phyloP scores from a whole-genome alignment of 2,797 vertebrate genomes.

The Syngnathus acus region DNA sequence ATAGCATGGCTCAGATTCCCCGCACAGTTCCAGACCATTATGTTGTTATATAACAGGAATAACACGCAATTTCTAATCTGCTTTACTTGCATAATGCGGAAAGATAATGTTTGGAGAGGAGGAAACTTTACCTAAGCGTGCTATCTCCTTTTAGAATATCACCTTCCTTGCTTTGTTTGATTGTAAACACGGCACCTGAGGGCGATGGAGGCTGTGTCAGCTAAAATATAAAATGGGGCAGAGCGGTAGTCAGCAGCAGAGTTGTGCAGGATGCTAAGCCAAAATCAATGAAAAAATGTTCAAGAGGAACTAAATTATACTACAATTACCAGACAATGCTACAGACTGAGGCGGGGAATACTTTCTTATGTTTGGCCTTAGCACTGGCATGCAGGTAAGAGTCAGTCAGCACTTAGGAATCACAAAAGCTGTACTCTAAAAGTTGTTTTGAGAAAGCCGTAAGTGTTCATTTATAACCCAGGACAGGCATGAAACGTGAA shows the following conservation, averaged over 20 bases:
- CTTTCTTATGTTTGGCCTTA: constrained; percentile 4
- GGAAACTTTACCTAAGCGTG: constrained; percentile 21
- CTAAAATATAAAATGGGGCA: constrained; percentile 24
- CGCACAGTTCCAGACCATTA: constrained; percentile 21
- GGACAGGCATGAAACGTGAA: not conserved
- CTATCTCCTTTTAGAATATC: constrained; percentile 26
- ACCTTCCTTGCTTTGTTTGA: constrained; percentile 15
- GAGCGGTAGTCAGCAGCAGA: constrained; percentile 1
- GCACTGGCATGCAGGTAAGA: not conserved
- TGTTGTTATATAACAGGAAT: constrained; percentile 35
- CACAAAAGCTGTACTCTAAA: not conserved
- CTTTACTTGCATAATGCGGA: constrained; percentile 19
- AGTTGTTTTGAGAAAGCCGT: not conserved
- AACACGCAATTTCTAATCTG: constrained; percentile 31
- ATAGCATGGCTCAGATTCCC: constrained; percentile 21
- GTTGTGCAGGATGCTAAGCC: not conserved
- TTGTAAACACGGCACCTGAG: constrained; percentile 34
- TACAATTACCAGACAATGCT: constrained; percentile 6
- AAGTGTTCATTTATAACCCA: not conserved
- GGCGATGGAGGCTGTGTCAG: constrained; percentile 29
- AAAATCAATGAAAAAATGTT: constrained; percentile 4
- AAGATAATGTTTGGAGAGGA: constrained; percentile 18
- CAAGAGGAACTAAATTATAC: constrained; percentile 1
- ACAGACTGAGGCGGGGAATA: not conserved
- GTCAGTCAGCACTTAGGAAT: not conserved